Evolutionary conservation across 2,888 invertebrate genomes (phyloP).

Genomic region (Lutraria lutraria): DNA sequence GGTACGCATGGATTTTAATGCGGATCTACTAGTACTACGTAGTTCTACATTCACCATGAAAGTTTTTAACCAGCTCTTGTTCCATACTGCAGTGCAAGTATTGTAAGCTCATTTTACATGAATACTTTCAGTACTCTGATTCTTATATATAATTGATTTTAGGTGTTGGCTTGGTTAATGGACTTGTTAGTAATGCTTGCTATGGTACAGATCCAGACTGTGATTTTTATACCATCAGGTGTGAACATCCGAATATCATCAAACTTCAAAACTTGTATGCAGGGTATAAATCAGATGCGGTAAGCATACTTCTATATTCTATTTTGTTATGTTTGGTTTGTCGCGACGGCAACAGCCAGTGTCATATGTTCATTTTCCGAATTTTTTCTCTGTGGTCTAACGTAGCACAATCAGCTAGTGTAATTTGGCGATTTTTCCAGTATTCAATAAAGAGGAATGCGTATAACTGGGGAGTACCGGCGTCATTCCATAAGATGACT

Average conservation of each 20-base stretch:
- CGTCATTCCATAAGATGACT: background rate
- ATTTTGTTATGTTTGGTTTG: background rate
- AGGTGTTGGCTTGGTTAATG: background rate
- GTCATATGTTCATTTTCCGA: too few relatives aligned
- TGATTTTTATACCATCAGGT: conserved; percentile 31
- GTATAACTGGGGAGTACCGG: background rate
- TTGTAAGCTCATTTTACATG: too few relatives aligned
- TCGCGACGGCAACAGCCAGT: too few relatives aligned
- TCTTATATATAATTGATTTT: background rate
- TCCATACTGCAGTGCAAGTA: too few relatives aligned
- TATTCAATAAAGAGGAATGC: background rate
- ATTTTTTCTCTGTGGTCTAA: background rate
- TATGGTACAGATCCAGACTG: conserved; percentile 41
- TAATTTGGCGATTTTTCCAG: background rate
- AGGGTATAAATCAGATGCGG: background rate
- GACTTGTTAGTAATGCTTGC: conserved; percentile 11
- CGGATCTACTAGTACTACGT: too few relatives aligned
- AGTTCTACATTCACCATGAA: too few relatives aligned
- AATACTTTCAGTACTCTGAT: too few relatives aligned
- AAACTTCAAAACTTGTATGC: conserved; percentile 27
- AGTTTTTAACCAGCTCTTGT: too few relatives aligned
- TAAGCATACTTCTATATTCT: background rate
- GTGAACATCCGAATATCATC: background rate
- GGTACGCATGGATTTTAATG: too few relatives aligned
- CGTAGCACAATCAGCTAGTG: background rate